phyloP scores from a whole-genome alignment of 2,797 vertebrate genomes.

The Oreochromis mossambicus region DNA sequence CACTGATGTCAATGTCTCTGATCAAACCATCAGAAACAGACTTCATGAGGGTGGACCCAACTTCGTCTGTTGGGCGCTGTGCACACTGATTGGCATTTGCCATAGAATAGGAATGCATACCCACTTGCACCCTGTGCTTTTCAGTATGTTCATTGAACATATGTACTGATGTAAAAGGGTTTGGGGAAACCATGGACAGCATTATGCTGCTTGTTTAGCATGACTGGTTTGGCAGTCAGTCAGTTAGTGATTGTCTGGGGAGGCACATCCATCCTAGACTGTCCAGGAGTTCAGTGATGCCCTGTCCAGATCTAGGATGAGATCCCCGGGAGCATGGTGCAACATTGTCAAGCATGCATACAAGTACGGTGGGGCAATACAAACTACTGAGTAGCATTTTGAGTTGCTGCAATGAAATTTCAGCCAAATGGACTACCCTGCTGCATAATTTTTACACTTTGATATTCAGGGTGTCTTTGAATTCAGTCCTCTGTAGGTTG shows the following conservation, averaged over 20 bases:
- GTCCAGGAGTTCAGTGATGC: neutral
- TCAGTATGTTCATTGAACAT: neutral
- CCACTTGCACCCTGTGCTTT: neutral
- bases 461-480: neutral
- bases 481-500: neutral
- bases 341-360: neutral
- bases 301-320: neutral
- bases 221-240: neutral
- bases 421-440: neutral
- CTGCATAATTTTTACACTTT: fast-evolving
- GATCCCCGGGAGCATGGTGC: neutral
- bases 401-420: neutral
- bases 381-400: neutral
- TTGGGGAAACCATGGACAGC: neutral
- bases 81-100: neutral
- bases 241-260: neutral
- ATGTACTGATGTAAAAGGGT: neutral
- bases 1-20: neutral
- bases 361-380: neutral
- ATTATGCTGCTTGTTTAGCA: neutral
- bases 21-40: neutral
- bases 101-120: neutral
- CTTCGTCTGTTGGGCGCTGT: neutral
- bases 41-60: neutral
- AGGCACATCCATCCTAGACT: neutral